Conservation (phyloP, 2,797 vertebrate genomes). For the Oophaga sylvatica region DNA sequence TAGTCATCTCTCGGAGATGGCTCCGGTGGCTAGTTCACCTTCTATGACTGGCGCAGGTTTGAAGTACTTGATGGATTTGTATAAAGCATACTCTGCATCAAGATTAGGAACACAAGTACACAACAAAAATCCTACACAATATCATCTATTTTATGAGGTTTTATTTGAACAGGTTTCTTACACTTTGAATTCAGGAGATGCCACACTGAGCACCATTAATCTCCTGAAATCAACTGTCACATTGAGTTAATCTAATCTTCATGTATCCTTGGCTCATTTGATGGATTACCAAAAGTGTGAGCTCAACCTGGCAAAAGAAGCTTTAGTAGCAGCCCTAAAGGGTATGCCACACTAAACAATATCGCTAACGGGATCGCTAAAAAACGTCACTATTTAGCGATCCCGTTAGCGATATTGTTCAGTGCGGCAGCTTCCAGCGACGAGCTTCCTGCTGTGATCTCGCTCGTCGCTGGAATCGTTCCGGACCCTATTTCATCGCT, state of each 20-base stretch:
- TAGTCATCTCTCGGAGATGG: slow-evolving; percentile 8
- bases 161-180: slow-evolving; percentile 20
- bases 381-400: too few species aligned
- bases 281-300: slow-evolving; percentile 49
- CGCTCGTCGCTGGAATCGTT: too few species aligned
- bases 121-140: neutral
- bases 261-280: slow-evolving; percentile 50
- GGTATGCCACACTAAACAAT: too few species aligned
- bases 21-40: neutral
- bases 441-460: too few species aligned
- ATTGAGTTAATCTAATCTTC: slow-evolving; percentile 49
- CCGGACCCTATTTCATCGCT: too few species aligned
- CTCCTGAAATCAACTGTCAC: slow-evolving; percentile 51
- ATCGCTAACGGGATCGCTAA: too few species aligned
- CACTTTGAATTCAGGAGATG: slow-evolving; percentile 33
- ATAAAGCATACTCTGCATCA: neutral
- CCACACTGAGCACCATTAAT: slow-evolving; percentile 42
- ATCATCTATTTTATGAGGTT: neutral
- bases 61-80: neutral
- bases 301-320: slow-evolving; percentile 40
- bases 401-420: too few species aligned
- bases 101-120: neutral
- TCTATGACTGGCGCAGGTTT: neutral
- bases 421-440: too few species aligned
- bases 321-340: slow-evolving; percentile 32